Conservation (phyloP, 2,113 vertebrate genomes). For the Mesitornis unicolor region DNA sequence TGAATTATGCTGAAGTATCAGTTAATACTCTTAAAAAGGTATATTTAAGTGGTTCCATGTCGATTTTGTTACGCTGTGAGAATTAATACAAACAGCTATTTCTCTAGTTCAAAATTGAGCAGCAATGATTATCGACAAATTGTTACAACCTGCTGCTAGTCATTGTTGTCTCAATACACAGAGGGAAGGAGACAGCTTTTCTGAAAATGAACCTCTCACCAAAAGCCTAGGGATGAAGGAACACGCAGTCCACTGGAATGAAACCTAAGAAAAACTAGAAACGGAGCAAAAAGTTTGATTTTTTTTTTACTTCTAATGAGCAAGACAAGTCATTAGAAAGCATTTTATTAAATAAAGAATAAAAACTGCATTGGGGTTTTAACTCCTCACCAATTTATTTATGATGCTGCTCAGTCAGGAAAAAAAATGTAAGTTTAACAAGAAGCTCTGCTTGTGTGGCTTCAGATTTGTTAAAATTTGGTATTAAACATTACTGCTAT, state of each 20-base stretch:
- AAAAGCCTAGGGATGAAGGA: neutral
- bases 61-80: neutral
- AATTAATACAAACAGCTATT: neutral
- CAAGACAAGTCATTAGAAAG: neutral
- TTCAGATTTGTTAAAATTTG: neutral
- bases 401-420: neutral
- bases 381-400: neutral
- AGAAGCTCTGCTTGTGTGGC: neutral
- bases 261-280: neutral
- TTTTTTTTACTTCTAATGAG: neutral
- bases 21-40: neutral
- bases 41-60: neutral
- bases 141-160: neutral
- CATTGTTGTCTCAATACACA: neutral
- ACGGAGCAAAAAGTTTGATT: neutral
- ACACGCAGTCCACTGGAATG: neutral
- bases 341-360: neutral
- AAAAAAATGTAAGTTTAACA: neutral
- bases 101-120: neutral
- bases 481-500: neutral
- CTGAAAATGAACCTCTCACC: neutral
- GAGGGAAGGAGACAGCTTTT: neutral
- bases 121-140: neutral
- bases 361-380: neutral
- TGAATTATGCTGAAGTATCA: neutral